Evolutionary conservation across 2,113 vertebrate species (phyloP).

Genomic region (Poecile atricapillus): DNA sequence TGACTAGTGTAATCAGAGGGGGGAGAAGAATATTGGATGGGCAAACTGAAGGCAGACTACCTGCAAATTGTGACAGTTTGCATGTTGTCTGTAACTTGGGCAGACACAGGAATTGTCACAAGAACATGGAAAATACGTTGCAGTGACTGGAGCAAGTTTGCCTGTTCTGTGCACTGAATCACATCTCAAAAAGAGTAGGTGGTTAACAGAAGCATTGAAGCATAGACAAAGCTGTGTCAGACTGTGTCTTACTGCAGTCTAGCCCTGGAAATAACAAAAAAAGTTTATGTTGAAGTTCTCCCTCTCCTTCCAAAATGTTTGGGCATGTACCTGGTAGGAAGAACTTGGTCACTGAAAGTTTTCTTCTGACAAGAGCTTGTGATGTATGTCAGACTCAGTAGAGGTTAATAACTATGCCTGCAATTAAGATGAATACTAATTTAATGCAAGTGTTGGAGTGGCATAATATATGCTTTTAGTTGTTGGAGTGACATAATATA

Average conservation of each 20-base stretch:
- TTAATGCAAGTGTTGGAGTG: background rate
- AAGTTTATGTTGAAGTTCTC: background rate
- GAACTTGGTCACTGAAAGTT: background rate
- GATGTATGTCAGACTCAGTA: background rate
- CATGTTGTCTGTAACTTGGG: background rate
- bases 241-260: background rate
- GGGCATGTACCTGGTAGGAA: background rate
- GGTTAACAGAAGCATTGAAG: background rate
- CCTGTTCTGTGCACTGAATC: background rate
- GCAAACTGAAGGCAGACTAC: background rate
- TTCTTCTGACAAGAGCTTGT: background rate
- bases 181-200: background rate
- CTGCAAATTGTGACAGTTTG: background rate
- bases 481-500: background rate
- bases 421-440: background rate
- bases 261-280: background rate
- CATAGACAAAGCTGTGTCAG: background rate
- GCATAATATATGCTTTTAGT: background rate
- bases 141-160: background rate
- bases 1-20: background rate
- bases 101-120: background rate
- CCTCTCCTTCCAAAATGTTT: background rate
- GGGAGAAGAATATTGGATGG: background rate
- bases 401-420: background rate
- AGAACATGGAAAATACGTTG: background rate